A percentile compares a stretch with the other conserved stretches of the same genome.
Conservation (phyloP, 37 sponge, comb jelly and placozoan species). For the Eunapius fragilis region DNA sequence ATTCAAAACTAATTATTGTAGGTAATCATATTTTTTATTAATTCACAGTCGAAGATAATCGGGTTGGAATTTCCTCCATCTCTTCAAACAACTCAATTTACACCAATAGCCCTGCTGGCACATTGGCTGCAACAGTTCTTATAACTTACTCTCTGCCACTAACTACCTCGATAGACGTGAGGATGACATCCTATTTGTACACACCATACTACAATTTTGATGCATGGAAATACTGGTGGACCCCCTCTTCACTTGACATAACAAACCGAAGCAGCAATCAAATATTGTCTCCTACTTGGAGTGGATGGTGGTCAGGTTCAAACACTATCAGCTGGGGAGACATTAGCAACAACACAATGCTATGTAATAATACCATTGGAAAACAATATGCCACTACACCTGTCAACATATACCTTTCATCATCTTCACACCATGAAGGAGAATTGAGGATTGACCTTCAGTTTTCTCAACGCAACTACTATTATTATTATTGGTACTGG, state of each 20-base stretch:
- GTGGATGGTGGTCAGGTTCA: not conserved
- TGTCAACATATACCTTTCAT: not conserved
- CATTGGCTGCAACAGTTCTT: not conserved
- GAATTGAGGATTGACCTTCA: not conserved
- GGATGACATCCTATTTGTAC: not conserved
- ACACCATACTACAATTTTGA: not conserved
- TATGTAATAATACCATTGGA: not conserved
- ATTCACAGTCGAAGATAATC: not conserved
- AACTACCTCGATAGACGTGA: not conserved
- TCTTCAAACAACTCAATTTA: not conserved
- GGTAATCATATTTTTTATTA: not conserved
- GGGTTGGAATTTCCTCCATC: not conserved
- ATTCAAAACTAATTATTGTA: not conserved
- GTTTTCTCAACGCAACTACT: not conserved
- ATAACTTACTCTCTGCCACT: not conserved
- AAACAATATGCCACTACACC: not conserved
- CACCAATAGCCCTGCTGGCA: not conserved
- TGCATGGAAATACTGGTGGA: not conserved
- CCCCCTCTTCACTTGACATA: not conserved
- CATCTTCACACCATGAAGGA: not conserved
- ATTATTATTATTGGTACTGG: not conserved
- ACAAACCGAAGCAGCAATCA: not conserved
- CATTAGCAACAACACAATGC: not conserved
- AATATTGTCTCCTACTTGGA: not conserved
- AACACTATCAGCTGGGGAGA: not conserved